Base-by-base conservation (phyloP, 2,113 vertebrate species). In the Lates calcarifer region DNA sequence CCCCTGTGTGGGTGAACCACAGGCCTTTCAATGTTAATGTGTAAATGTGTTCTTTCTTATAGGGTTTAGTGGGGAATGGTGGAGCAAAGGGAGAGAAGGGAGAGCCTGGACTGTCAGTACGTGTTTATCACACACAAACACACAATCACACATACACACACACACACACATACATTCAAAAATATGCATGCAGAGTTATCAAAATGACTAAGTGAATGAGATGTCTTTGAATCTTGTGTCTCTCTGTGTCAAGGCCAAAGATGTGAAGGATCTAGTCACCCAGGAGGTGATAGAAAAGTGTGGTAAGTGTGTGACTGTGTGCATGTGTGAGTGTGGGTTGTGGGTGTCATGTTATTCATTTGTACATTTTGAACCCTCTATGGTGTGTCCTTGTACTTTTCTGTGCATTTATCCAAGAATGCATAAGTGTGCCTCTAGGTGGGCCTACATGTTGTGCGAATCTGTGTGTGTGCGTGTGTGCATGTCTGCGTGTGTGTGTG, bases 11-110 rank as follows among this genome's bases (percentile, higher is more conserved):
- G 39, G 10, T 41, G 11, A 3, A 12, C 39, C 12, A 43, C 41
- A 47, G 22, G 24, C 22, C 7, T 53, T 9, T 26, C 9, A 29
- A 13, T 45, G 60, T 66, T 4, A 45, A 74, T 1, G 13, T 69
- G 35, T 18, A 1, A 26, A 39, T 77, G 13, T 86, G 17, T 67
- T 70, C 63, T 74, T 61, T 61, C 20, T 24, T 22, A 1, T 66
- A 98, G 97, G 97, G 97, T 26, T 71, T 86, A 63, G 11, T 87
- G 13, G 97, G 96, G 51, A 75, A 67, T 0, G 82, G 79, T 2
- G 97, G 97, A 65, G 89, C 57, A 53, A 97, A 96, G 67, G 97
- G 97, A 70, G 95, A 96, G 22, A 98, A 97, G 75, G 96, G 96
- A 75, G 95, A 96, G 13, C 95, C 96, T 2, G 97, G 97, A 68